phyloP scores from a whole-genome alignment of 2,113 vertebrate genomes.

The Protobothrops mucrosquamatus region DNA sequence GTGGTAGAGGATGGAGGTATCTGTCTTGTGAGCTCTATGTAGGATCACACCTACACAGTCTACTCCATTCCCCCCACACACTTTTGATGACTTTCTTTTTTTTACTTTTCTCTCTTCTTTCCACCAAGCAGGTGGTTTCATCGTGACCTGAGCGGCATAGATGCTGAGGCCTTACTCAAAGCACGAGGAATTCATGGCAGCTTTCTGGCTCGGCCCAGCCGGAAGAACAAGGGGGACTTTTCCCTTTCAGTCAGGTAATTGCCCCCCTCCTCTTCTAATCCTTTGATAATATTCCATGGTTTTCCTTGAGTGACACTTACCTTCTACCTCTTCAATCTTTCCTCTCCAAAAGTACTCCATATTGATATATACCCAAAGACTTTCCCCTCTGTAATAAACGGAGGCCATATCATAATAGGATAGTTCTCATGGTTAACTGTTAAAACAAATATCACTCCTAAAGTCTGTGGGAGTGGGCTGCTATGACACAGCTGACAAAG shows the following conservation, averaged over 20 bases:
- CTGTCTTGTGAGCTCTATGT: neutral
- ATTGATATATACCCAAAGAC: neutral
- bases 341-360: neutral
- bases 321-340: fast-evolving
- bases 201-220: constrained; percentile 92
- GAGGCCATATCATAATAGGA: neutral
- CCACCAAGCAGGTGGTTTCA: constrained; percentile 87
- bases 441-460: neutral
- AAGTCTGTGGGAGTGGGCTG: neutral
- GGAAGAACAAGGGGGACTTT: constrained; percentile 91
- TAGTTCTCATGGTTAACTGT: neutral
- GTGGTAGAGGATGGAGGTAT: fast-evolving
- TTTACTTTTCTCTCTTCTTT: neutral
- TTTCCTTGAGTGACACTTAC: neutral
- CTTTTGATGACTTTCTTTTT: neutral
- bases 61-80: neutral
- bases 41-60: too few species aligned
- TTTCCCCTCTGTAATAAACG: neutral
- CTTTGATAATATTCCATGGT: neutral
- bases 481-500: too few species aligned
- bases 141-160: constrained; percentile 86
- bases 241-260: constrained; percentile 92
- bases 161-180: constrained; percentile 88
- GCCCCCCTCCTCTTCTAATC: neutral
- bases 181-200: constrained; percentile 85